phyloP scores from a whole-genome alignment of 2,797 vertebrate genomes.

The Amblyraja radiata region DNA sequence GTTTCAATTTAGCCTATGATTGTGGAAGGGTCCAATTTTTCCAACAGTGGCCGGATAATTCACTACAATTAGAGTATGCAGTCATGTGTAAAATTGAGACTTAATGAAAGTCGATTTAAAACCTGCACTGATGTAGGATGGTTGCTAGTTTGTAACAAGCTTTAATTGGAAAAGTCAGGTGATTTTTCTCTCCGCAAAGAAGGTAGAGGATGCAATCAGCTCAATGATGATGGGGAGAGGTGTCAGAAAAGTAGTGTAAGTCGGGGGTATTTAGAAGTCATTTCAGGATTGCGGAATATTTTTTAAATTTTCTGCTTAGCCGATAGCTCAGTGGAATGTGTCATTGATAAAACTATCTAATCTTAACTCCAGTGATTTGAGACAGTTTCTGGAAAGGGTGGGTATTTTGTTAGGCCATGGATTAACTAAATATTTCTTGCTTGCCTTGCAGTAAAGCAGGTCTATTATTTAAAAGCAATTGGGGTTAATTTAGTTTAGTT shows the following conservation, averaged over 20 bases:
- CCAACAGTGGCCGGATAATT: neutral
- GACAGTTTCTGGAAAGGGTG: no score
- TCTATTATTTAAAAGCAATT: no score
- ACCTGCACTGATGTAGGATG: neutral
- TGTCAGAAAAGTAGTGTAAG: neutral
- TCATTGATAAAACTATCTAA: neutral
- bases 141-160: neutral
- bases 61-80: neutral
- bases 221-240: neutral
- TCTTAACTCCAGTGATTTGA: neutral
- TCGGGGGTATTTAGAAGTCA: neutral
- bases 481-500: no score
- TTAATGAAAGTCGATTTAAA: neutral
- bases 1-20: neutral
- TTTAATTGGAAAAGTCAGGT: neutral
- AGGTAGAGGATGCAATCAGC: neutral
- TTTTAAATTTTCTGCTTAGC: neutral
- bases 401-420: neutral
- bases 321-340: neutral
- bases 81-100: constrained; percentile 12
- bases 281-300: neutral
- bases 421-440: no score
- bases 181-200: neutral
- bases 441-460: no score
- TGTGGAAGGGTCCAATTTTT: constrained; percentile 1